A percentile compares a stretch with the other conserved stretches of the same genome.
These are phyloP conservation scores for Noctua pronuba DNA, from an alignment of 2,888 invertebrate genomes.

Conservation along the genomic window DNA sequence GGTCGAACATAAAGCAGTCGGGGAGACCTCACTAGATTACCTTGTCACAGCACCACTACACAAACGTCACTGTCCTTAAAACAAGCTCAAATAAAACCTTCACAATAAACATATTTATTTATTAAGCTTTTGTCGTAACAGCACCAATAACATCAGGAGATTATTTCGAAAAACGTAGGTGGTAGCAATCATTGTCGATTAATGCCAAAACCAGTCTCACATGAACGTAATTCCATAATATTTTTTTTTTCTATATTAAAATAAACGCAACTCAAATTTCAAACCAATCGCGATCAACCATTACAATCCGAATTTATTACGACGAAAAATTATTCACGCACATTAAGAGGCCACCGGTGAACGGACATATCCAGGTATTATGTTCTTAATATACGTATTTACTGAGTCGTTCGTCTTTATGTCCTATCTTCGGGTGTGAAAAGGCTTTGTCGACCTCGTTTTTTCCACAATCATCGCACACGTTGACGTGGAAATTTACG, in stretches of 20 bases:
- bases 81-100: slow-evolving; percentile 69
- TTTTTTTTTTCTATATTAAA: slow-evolving; percentile 74
- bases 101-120: slow-evolving; percentile 79
- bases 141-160: slow-evolving; percentile 77
- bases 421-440: slow-evolving; percentile 85
- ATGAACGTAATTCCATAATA: slow-evolving; percentile 71
- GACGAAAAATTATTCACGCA: slow-evolving; percentile 89
- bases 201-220: slow-evolving; percentile 81
- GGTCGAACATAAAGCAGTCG: not conserved
- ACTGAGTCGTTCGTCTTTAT: slow-evolving; percentile 81
- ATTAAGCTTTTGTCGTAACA: slow-evolving; percentile 77
- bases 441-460: slow-evolving; percentile 86
- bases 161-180: slow-evolving; percentile 77
- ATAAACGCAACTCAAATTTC: slow-evolving; percentile 83
- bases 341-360: slow-evolving; percentile 81
- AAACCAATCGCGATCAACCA: slow-evolving; percentile 86
- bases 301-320: slow-evolving; percentile 90
- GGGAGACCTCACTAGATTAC: slow-evolving; percentile 22
- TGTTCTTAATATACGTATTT: slow-evolving; percentile 77
- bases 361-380: slow-evolving; percentile 76
- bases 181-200: slow-evolving; percentile 78
- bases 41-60: slow-evolving; percentile 39
- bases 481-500: slow-evolving; percentile 90
- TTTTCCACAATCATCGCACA: slow-evolving; percentile 89
- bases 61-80: slow-evolving; percentile 29